Base-by-base conservation (phyloP, 2,888 invertebrate species). In the Drosophila pseudotakahashii region DNA sequence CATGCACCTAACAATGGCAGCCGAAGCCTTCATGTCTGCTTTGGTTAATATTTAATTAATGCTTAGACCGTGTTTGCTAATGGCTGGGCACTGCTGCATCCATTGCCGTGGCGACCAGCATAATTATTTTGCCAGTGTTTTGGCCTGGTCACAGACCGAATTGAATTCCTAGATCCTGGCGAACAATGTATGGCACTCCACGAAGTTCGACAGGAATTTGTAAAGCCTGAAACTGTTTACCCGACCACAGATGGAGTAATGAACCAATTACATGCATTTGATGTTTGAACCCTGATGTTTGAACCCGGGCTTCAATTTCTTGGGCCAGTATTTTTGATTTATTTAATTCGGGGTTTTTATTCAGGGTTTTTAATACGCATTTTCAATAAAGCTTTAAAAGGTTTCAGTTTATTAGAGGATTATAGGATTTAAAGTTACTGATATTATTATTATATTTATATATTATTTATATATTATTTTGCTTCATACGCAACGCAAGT, bases 41-140 rank as follows among this genome's bases (percentile, higher is more conserved):
- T 37, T 2, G 36, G 54, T 71, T 67, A 73, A 75, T 79, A 71
- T 76, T 84, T 69, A 75, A 78, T 76, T 79, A 69, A 62, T 75
- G 30, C 60, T 48, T 9, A 11, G 47, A 6, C 34, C 30, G 23
- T 59, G 66, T 66, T 64, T 66, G 51, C 52, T 19, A 63, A 39
- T 32, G 51, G 13, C 19, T 37, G 23, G 14, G 14, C 37, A 19
- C 10, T n/a, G 48, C n/a, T 16, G 7, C 54, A 58, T 55, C 16
- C 19, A 59, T 41, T 32, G 51, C 62, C 45, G 42, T 50, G 54
- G 23, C 32, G 47, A 61, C 52, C 42, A 30, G 69, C 47, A 59
- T 59, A 59, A 76, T 64, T 50, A 53, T 66, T 47, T 42, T 19
- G 52, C 19, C 34, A 36, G 52, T 45, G 34, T 47, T 63, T 42